phyloP scores from a whole-genome alignment of 2,888 invertebrate species.

The Phasia obesa region DNA sequence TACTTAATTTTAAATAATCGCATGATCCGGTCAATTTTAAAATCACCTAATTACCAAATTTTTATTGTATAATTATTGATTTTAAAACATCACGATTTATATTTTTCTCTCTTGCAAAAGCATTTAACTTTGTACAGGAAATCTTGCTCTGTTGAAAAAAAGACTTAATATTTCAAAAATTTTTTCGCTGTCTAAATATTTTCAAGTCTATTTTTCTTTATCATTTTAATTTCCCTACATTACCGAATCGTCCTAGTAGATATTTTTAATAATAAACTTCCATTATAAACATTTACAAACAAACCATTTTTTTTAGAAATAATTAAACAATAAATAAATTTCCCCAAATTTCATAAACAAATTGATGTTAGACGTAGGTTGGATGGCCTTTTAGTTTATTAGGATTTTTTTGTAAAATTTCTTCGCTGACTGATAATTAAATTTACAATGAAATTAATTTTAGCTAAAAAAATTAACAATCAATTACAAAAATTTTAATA shows the following conservation, averaged over 20 bases:
- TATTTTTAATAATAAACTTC: background rate
- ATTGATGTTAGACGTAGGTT: slow-evolving; percentile 48
- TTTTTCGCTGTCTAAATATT: too few relatives aligned
- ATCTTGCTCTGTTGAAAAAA: too few relatives aligned
- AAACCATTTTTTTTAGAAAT: background rate
- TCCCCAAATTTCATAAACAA: slow-evolving; percentile 44
- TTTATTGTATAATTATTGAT: too few relatives aligned
- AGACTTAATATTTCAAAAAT: too few relatives aligned
- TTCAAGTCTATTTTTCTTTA: too few relatives aligned
- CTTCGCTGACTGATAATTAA: slow-evolving; percentile 56
- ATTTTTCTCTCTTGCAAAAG: too few relatives aligned
- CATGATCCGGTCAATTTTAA: too few relatives aligned
- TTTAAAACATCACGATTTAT: too few relatives aligned
- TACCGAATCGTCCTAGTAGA: slow-evolving; percentile 13
- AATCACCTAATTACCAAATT: too few relatives aligned
- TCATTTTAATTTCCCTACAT: background rate
- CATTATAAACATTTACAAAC: slow-evolving; percentile 43
- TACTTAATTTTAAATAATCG: too few relatives aligned
- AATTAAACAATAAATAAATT: slow-evolving; percentile 33
- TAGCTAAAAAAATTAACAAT: slow-evolving; percentile 38
- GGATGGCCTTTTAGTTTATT: slow-evolving; percentile 64
- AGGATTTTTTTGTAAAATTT: slow-evolving; percentile 60
- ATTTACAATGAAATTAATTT: slow-evolving; percentile 46
- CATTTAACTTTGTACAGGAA: too few relatives aligned
- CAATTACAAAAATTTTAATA: slow-evolving; percentile 15